A percentile compares a stretch with the other conserved stretches of the same genome.
Evolutionary conservation across 2,797 vertebrate genomes (phyloP).

Genomic region (Silurus lanzhouensis): DNA sequence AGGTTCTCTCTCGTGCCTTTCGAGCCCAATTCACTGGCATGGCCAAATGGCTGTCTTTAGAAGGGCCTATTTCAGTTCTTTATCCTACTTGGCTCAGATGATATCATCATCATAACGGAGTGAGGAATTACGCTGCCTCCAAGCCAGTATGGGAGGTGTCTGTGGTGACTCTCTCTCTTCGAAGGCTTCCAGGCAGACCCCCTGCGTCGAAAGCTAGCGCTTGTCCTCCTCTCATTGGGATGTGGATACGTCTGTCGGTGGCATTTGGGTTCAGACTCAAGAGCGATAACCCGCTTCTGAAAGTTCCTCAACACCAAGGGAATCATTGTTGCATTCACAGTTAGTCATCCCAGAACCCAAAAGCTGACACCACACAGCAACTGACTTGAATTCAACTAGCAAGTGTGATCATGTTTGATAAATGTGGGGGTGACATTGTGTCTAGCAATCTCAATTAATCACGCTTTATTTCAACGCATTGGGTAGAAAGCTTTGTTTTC

Average conservation of each 20-base stretch:
- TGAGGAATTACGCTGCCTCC: background rate
- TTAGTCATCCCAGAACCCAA: background rate
- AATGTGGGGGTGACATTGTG: background rate
- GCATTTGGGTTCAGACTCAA: background rate
- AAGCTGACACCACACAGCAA: background rate
- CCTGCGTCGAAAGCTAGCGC: background rate
- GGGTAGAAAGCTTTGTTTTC: background rate
- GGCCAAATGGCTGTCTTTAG: background rate
- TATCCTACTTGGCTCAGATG: background rate
- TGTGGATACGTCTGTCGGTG: background rate
- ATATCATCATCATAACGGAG: background rate
- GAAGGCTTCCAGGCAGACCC: background rate
- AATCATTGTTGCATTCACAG: background rate
- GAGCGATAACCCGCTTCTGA: background rate
- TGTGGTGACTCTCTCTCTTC: background rate
- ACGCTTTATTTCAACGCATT: background rate
- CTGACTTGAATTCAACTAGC: background rate
- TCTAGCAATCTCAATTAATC: background rate
- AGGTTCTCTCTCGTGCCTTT: background rate
- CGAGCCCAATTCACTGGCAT: background rate
- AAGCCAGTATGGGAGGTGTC: background rate
- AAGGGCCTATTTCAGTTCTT: background rate
- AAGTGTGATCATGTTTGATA: background rate
- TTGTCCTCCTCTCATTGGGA: background rate
- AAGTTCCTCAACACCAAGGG: background rate